Percentiles rank a stretch among this genome's conserved stretches.
Conservation (phyloP, 2,797 vertebrate species). For the Chrysocyon brachyurus region DNA sequence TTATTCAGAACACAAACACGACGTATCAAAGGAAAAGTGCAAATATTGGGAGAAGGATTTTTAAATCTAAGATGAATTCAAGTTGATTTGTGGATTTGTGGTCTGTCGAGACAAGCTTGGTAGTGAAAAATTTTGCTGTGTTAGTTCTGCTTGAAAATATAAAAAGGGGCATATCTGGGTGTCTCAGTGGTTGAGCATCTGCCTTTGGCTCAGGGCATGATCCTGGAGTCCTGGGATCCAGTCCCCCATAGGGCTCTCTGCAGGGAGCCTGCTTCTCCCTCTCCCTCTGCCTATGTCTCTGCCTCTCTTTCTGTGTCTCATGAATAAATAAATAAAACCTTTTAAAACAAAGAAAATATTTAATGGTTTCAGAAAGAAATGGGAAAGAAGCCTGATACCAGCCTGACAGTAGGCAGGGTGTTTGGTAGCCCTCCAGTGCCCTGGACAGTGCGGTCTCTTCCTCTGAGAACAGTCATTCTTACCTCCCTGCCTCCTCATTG, state of each 20-base stretch:
- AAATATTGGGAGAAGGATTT: background rate
- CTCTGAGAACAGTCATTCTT: background rate
- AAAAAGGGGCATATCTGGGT: too few species aligned
- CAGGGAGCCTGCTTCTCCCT: too few species aligned
- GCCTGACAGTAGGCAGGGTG: background rate
- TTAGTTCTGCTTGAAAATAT: background rate
- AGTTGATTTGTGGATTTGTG: background rate
- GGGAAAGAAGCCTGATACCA: background rate
- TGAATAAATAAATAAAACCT: too few species aligned
- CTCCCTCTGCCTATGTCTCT: too few species aligned
- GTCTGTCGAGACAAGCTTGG: background rate
- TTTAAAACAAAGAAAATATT: background rate
- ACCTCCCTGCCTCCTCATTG: background rate
- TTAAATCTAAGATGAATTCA: background rate
- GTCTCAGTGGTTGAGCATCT: too few species aligned
- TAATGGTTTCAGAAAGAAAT: background rate
- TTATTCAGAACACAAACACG: accelerated
- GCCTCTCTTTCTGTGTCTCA: too few species aligned
- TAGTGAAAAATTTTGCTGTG: too few species aligned
- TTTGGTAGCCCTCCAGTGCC: accelerated
- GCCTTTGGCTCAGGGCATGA: too few species aligned
- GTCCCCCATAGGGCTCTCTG: too few species aligned
- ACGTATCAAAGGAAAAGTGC: background rate
- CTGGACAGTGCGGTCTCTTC: background rate
- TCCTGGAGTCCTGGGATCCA: too few species aligned